Evolutionary conservation across 2,113 vertebrate species (phyloP).

Genomic region (Charina bottae): DNA sequence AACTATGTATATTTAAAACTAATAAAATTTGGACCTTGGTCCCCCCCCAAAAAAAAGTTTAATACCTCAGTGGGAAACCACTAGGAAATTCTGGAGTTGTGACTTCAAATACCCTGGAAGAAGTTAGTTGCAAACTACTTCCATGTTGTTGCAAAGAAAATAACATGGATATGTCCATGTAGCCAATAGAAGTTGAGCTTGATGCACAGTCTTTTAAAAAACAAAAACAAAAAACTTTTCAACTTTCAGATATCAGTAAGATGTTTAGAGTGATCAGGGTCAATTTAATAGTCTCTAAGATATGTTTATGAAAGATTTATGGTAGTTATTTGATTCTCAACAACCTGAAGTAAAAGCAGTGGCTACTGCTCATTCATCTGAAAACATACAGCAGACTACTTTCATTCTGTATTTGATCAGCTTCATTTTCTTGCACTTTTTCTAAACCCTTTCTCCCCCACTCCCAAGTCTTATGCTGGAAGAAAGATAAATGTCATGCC

Average conservation of each 20-base stretch:
- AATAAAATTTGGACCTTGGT: too few relatives aligned
- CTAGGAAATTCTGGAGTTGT: background rate
- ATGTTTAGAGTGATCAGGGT: conserved; percentile 5
- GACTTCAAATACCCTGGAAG: background rate
- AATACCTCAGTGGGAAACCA: background rate
- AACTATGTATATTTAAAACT: too few relatives aligned
- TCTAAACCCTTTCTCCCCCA: background rate
- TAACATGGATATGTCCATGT: background rate
- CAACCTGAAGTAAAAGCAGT: conserved; percentile 20
- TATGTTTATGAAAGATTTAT: conserved; percentile 14
- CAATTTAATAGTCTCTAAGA: conserved; percentile 28
- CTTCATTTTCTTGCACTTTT: background rate
- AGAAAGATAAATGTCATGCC: background rate
- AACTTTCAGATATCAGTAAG: background rate
- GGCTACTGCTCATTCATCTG: background rate
- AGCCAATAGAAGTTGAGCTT: background rate
- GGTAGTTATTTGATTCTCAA: conserved; percentile 13
- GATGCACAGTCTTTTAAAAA: background rate
- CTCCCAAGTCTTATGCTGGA: background rate
- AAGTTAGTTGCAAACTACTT: background rate
- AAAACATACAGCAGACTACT: conserved; percentile 2
- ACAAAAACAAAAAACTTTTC: background rate
- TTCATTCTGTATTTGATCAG: conserved; percentile 22
- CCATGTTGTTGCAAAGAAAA: background rate
- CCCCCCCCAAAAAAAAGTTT: too few relatives aligned